Conservation (phyloP, 2,113 vertebrate genomes). For the Casuarius casuarius region DNA sequence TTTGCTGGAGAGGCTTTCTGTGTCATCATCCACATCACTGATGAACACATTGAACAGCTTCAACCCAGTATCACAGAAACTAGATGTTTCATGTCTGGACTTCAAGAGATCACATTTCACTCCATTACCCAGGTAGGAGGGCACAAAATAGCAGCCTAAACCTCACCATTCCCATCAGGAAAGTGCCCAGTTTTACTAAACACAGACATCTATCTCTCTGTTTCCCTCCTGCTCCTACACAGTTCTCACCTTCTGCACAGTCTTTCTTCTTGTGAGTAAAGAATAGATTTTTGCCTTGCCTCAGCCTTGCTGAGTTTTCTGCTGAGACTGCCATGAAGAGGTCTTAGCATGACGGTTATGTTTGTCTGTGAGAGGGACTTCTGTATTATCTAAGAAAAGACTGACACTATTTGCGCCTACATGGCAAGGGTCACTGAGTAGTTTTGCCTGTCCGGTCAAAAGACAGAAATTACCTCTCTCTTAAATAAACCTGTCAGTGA, state of each 20-base stretch:
- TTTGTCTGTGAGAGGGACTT: neutral
- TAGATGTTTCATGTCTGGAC: neutral
- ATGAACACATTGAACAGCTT: neutral
- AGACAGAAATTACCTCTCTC: neutral
- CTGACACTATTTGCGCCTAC: neutral
- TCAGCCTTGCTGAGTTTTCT: neutral
- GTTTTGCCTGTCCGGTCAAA: neutral
- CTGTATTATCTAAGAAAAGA: rapidly evolving
- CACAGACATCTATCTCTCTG: neutral
- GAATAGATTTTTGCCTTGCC: neutral
- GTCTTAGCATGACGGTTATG: rapidly evolving
- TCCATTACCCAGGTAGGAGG: rapidly evolving
- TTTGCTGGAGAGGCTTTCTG: neutral
- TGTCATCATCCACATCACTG: too few species aligned
- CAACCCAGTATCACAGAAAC: neutral
- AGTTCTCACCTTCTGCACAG: neutral
- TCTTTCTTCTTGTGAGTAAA: neutral
- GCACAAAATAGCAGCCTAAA: neutral
- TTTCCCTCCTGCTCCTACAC: neutral
- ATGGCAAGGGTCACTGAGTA: neutral
- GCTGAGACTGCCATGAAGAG: neutral
- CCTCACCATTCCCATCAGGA: neutral
- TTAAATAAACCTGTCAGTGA: neutral
- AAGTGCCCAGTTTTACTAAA: neutral
- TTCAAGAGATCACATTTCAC: neutral